Conservation (phyloP, 1,140 invertebrate genomes). For the Heliconius congener region DNA sequence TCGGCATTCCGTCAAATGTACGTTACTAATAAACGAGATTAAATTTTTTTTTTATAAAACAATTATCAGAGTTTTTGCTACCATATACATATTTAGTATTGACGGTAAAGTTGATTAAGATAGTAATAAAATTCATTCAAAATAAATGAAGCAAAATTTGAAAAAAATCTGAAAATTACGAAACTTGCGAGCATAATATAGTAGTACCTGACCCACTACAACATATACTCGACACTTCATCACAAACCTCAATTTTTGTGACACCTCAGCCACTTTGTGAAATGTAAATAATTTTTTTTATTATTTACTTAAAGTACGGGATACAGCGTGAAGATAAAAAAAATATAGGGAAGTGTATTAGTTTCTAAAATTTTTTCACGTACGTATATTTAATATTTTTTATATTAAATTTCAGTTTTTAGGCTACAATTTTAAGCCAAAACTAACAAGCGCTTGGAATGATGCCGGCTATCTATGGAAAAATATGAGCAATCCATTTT, state of each 20-base stretch:
- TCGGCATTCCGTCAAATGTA: not conserved
- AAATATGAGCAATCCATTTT: slow-evolving; percentile 37
- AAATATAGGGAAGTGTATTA: not conserved
- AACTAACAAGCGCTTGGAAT: slow-evolving; percentile 12
- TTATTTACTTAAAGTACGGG: not conserved
- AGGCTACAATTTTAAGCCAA: not conserved
- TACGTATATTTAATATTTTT: too few relatives aligned
- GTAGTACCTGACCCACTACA: not conserved
- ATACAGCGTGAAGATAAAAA: not conserved
- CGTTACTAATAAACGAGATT: too few relatives aligned
- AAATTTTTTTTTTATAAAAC: too few relatives aligned
- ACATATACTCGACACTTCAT: not conserved
- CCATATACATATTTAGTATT: not conserved
- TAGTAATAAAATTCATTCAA: not conserved
- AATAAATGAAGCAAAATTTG: not conserved
- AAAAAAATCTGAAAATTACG: not conserved
- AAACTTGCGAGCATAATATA: not conserved
- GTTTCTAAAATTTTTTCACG: too few relatives aligned
- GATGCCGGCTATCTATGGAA: slow-evolving; percentile 25
- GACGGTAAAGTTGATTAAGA: not conserved
- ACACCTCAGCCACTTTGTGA: not conserved
- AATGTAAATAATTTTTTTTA: not conserved
- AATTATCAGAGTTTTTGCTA: not conserved
- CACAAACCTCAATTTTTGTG: not conserved
- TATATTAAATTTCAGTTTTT: slow-evolving; percentile 16